Percentiles rank a stretch among this genome's conserved stretches.
Evolutionary conservation across 1,140 invertebrate genomes (phyloP).

Genomic region (Cephus cinctus): DNA sequence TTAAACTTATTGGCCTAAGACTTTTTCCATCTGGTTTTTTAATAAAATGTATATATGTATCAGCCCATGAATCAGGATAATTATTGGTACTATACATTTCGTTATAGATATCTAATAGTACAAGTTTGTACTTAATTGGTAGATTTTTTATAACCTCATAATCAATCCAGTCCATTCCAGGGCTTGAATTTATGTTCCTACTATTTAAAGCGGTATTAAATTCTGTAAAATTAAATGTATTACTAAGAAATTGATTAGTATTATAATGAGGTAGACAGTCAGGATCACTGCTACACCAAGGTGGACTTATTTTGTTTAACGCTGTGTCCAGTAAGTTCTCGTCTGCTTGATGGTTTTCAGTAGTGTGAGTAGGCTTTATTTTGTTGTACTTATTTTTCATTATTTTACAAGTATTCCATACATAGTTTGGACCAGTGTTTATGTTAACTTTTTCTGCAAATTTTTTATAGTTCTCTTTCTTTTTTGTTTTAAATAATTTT

Average conservation of each 20-base stretch:
- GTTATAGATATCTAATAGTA: conserved; percentile 1
- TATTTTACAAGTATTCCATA: neutral
- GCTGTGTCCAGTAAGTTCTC: no score
- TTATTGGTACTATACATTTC: neutral
- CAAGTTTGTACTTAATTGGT: neutral
- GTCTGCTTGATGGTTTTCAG: no score
- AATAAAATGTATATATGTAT: neutral
- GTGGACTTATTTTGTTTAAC: no score
- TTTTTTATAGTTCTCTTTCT: no score
- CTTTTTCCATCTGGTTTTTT: neutral
- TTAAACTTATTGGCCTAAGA: neutral
- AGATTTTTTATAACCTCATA: neutral
- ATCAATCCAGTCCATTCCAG: conserved; percentile 1
- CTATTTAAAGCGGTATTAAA: no score
- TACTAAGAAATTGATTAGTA: no score
- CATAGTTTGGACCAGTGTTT: neutral
- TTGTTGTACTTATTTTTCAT: conserved; percentile 2
- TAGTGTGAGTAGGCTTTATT: neutral
- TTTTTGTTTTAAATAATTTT: no score
- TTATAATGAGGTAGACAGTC: no score
- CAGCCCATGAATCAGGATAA: neutral
- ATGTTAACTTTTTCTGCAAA: no score
- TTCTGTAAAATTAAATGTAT: no score
- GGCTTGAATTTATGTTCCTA: no score
- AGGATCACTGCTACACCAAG: no score